phyloP scores from a whole-genome alignment of 1,140 invertebrate species.

The Nephotettix cincticeps region DNA sequence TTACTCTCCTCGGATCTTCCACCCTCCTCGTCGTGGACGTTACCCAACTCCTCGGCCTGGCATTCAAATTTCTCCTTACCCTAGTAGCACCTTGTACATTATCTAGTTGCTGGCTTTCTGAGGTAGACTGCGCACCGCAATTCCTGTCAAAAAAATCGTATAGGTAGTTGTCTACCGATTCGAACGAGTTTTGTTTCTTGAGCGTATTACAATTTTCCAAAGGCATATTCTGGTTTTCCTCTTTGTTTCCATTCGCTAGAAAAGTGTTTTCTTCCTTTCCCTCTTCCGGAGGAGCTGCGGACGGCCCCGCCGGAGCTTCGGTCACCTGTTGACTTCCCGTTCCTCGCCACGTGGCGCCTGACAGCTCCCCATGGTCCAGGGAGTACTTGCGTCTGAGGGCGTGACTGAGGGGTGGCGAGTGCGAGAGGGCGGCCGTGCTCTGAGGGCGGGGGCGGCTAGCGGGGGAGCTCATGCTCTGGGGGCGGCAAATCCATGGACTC shows the following conservation, averaged over 20 bases:
- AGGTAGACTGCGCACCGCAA: not conserved
- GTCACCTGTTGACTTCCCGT: not conserved
- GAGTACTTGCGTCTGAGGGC: constrained; percentile 13
- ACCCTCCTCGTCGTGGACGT: not conserved
- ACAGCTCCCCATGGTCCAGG: constrained; percentile 12
- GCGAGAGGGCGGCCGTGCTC: not conserved
- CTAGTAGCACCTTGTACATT: not conserved
- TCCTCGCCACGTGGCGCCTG: too few species aligned
- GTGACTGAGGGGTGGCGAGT: not conserved
- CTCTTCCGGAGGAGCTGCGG: not conserved
- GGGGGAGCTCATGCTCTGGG: not conserved
- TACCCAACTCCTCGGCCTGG: constrained; percentile 23
- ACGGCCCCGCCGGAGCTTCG: not conserved
- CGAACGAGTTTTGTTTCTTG: constrained; percentile 12
- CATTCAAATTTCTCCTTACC: not conserved
- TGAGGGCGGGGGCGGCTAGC: not conserved
- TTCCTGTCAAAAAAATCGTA: constrained; percentile 23
- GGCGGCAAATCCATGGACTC: not conserved
- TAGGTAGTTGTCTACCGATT: constrained; percentile 13
- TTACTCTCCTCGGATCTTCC: not conserved
- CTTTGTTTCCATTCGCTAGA: not conserved
- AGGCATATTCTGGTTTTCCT: constrained; percentile 1
- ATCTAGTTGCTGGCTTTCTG: not conserved
- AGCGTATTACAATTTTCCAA: not conserved
- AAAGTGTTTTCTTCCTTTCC: not conserved